Base-by-base conservation (phyloP, 2,113 vertebrate genomes). In the Mormoops blainvillei region DNA sequence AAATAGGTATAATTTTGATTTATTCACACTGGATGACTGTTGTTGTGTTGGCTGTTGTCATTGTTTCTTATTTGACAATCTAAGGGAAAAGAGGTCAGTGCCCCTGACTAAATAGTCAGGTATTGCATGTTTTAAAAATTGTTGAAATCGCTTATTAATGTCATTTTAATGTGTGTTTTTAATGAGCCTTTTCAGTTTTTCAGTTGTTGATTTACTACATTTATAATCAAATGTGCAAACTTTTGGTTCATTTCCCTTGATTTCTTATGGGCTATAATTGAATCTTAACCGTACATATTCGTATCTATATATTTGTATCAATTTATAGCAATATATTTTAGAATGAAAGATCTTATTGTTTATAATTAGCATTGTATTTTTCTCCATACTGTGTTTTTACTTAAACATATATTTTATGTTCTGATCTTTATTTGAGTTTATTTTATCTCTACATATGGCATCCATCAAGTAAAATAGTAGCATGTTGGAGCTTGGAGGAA, bases 111-210 rank as follows among this genome's bases (percentile, higher is more conserved):
- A 77, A 33, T 52, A 77, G 45, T 77, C 18, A 77, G 45, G 74
- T 77, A 77, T 50, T 50, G 5, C 10, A 22, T n/a, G 45, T 77
- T 77, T 50, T 12, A 77, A 77, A 77, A n/a, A n/a, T 50, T 77
- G 45, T 52, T 77, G 74, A n/a, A 77, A 77, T 77, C 10, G 16
- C 74, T 77, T 16, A 81, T 48, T 61, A n/a, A n/a, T 52, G 5
- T 31, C 24, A 65, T 82, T 94, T 89, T 86, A 61, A 54, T 68
- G 93, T 90, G 28, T 18, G 54, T 84, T 93, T 96, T 90, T 71
- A 88, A 84, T 67, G 36, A 95, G 15, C 26, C 41, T 68, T 61
- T 74, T 9, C 31, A 24, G 43, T 91, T 95, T 84, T 76, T 50
- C 10, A 10, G 28, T 33, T 70, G 43, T 31, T 70, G 28, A 61